These are phyloP conservation scores for Hirtodrosophila cameraria DNA, from an alignment of 2,888 invertebrate species.

Conservation along the genomic window DNA sequence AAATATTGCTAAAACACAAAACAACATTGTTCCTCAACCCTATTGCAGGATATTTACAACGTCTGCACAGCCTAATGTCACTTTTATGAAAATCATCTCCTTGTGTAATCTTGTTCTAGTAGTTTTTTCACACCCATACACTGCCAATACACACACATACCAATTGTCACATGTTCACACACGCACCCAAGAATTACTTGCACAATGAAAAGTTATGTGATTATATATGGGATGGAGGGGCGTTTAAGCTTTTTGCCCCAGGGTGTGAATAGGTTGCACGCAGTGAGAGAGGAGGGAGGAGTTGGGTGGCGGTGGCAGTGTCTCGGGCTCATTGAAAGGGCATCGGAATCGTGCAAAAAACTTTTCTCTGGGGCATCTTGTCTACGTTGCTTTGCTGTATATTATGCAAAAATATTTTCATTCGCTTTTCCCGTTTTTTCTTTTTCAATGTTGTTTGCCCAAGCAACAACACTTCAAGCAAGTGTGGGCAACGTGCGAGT, in stretches of 20 bases:
- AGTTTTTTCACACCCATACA: conserved; percentile 50
- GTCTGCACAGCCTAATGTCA: neutral
- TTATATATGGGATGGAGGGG: conserved; percentile 22
- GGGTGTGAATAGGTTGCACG: too few relatives aligned
- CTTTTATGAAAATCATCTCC: conserved; percentile 15
- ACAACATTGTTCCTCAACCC: too few relatives aligned
- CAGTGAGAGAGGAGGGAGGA: too few relatives aligned
- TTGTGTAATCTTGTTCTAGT: conserved; percentile 58
- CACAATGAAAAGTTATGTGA: conserved; percentile 63
- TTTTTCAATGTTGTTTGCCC: conserved; percentile 41
- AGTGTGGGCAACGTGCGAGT: conserved; percentile 18
- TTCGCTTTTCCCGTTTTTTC: too few relatives aligned
- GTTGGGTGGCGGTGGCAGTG: neutral
- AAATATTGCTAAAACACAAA: too few relatives aligned
- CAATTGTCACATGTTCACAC: conserved; percentile 54
- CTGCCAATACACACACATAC: conserved; percentile 8
- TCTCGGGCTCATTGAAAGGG: conserved; percentile 32
- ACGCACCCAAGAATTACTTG: conserved; percentile 34
- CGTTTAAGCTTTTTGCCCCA: too few relatives aligned
- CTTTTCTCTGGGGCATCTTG: conserved; percentile 52
- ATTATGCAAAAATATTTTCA: conserved; percentile 49
- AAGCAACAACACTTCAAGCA: conserved; percentile 14
- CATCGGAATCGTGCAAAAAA: conserved; percentile 41
- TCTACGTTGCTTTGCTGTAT: conserved; percentile 22
- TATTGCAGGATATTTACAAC: conserved; percentile 9